phyloP scores from a whole-genome alignment of 2,113 vertebrate genomes.

The Nesospiza acunhae region DNA sequence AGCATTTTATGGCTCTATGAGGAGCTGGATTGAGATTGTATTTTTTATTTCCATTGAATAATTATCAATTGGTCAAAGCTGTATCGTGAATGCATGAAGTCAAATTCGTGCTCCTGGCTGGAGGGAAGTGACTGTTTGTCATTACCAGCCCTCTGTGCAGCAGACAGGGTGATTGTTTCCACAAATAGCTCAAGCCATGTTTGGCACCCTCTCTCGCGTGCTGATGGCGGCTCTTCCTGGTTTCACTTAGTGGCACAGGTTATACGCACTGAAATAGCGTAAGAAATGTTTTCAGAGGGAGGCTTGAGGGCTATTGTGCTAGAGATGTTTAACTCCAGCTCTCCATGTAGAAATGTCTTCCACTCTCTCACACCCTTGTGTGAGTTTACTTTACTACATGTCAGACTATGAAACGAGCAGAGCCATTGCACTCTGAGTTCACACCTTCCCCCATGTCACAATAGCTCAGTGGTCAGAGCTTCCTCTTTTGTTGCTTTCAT shows the following conservation, averaged over 20 bases:
- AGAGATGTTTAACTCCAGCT: not conserved
- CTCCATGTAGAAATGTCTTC: not conserved
- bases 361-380: not conserved
- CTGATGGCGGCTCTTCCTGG: not conserved
- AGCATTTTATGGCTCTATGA: not conserved
- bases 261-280: fast-evolving
- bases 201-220: not conserved
- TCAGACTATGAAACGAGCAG: fast-evolving
- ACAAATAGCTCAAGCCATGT: not conserved
- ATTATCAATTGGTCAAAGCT: not conserved
- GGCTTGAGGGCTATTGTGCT: not conserved
- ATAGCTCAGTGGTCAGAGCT: not conserved
- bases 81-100: not conserved
- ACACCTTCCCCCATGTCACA: not conserved
- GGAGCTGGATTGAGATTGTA: not conserved
- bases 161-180: not conserved
- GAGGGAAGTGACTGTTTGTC: not conserved
- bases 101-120: not conserved
- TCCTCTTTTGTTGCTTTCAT: conserved; percentile 21
- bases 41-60: conserved; percentile 25
- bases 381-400: not conserved
- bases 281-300: not conserved
- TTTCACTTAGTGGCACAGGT: not conserved
- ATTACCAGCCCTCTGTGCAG: not conserved
- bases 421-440: not conserved